phyloP scores from a whole-genome alignment of 2,888 invertebrate species.

The Cacoxenus indagator region DNA sequence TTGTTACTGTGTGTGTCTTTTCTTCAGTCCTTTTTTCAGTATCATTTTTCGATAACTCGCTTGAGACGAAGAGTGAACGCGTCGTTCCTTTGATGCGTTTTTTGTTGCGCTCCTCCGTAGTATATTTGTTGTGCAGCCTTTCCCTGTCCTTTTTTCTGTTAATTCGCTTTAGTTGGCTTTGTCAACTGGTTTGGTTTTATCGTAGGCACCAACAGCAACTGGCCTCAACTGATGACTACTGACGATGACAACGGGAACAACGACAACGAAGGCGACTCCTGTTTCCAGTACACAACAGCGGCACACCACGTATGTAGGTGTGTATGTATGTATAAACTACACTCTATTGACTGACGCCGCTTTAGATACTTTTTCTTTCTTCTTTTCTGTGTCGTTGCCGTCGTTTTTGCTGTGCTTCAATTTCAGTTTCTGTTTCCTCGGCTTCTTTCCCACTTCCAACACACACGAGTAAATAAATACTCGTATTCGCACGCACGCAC shows the following conservation, averaged over 20 bases:
- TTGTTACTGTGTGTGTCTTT: too few relatives aligned
- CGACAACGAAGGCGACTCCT: background rate
- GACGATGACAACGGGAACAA: background rate
- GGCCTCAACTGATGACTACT: background rate
- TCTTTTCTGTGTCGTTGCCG: background rate
- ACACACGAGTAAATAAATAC: background rate
- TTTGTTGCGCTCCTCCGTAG: background rate
- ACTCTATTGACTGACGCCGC: slow-evolving; percentile 17
- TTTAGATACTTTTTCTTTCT: background rate
- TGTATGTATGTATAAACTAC: too few relatives aligned
- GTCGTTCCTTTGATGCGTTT: background rate
- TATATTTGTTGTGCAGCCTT: background rate
- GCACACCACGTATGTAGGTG: background rate
- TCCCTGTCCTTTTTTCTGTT: background rate
- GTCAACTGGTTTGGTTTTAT: background rate
- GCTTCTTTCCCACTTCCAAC: slow-evolving; percentile 28
- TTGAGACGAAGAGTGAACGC: too few relatives aligned
- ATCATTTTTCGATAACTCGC: too few relatives aligned
- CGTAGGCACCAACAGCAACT: background rate
- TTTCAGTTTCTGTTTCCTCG: slow-evolving; percentile 30
- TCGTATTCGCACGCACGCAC: background rate
- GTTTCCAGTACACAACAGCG: background rate
- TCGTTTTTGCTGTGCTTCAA: slow-evolving; percentile 13
- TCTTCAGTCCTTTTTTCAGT: too few relatives aligned
- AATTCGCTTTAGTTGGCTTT: background rate